Evolutionary conservation across 1,140 invertebrate genomes (phyloP), one percentile per base, ranked within the genome.

Genomic region (Dreissena polymorpha): DNA sequence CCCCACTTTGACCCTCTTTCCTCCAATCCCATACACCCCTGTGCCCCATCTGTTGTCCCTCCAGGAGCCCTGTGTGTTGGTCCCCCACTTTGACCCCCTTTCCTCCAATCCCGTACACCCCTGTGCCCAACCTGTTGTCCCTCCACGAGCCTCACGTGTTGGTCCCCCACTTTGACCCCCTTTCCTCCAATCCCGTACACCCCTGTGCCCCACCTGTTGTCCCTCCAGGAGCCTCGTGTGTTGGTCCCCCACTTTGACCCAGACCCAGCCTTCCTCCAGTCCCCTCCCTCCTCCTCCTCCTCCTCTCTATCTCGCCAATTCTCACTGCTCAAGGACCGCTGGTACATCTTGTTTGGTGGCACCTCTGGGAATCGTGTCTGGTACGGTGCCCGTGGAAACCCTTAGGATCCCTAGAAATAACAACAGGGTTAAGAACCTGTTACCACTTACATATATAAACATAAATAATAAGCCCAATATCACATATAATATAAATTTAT

Each of bases 281-380:
- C 68, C 13, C 68, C 81, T 10, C 73, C 73, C 55, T 71, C 71
- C 53, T 76, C 81, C 25, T 83, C 81, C 69, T 83, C 81, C 49
- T 83, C 81, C n/a, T 83, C 81, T 7, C 81, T 23, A 18, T 76
- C 81, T 10, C 81, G 68, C 81, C 81, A 83, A 25, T 83, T 83
- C 14, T 83, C 81, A 29, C 74, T 83, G 57, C 81, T 83, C 23
- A 83, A 55, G 10, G 81, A 83, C 13, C 81, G 64, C 67, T 83
- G 81, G 63, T 76, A 83, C 23, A 70, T 68, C 25, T 83, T 83
- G 39, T 76, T 76, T 57, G 81, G 64, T 16, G 51, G 72, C n/a
- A 53, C 53, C 18, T 83, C 81, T 49, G 53, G 39, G 67, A 25
- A 83, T 63, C 73, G 53, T 27, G 49, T 83, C 68, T 65, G 29